Percentiles rank a stretch among this genome's conserved stretches.
These are phyloP conservation scores for Eretmochelys imbricata DNA, from an alignment of 2,113 vertebrate genomes.

Conservation along the genomic window DNA sequence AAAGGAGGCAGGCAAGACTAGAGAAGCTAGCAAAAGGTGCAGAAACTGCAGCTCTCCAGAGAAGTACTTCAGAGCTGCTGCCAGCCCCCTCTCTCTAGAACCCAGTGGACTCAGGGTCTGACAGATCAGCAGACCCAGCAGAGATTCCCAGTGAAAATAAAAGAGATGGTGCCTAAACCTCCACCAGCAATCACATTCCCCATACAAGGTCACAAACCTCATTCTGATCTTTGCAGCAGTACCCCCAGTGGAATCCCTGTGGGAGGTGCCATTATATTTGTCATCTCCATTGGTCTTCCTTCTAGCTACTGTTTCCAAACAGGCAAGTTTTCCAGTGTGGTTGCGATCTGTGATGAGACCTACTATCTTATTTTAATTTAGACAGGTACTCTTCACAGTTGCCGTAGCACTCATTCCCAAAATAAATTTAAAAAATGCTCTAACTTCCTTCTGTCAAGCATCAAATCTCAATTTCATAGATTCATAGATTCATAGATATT, in stretches of 20 bases:
- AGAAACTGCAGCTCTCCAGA: accelerated
- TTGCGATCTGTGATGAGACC: accelerated
- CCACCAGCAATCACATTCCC: accelerated
- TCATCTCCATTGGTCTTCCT: not conserved
- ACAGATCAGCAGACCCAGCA: accelerated
- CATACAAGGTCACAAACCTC: accelerated
- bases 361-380: accelerated
- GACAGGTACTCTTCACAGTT: accelerated
- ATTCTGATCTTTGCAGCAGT: accelerated
- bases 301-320: not conserved
- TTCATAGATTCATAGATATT: no score
- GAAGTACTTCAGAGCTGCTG: not conserved
- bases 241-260: not conserved
- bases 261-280: not conserved
- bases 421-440: not conserved
- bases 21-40: not conserved
- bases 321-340: accelerated
- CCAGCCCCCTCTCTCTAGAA: not conserved
- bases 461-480: no score
- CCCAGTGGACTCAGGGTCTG: not conserved
- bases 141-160: accelerated
- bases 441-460: accelerated
- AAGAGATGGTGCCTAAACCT: not conserved
- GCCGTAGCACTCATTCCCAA: not conserved
- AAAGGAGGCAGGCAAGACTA: not conserved